These are phyloP conservation scores for Lampris megalopsis DNA, from an alignment of 2,113 vertebrate species.

Conservation along the genomic window DNA sequence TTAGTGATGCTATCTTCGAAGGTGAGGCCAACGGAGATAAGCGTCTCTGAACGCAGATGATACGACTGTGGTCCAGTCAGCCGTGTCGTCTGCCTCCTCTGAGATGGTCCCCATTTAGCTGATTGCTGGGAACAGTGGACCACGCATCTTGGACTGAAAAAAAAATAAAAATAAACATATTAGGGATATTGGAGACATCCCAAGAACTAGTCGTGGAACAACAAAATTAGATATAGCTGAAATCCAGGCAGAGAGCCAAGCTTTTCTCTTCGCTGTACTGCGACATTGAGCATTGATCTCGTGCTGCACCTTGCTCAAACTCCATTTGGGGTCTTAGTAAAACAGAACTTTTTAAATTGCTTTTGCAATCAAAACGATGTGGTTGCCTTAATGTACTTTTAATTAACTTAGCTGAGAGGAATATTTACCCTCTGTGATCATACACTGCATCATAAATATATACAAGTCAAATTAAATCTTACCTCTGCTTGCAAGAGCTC, in stretches of 20 bases:
- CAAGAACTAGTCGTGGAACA: conserved; percentile 58
- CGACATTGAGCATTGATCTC: conserved; percentile 49
- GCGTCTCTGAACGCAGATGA: conserved; percentile 42
- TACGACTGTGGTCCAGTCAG: conserved; percentile 59
- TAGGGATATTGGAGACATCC: conserved; percentile 59
- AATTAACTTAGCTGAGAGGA: conserved; percentile 18
- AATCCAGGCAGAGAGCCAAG: conserved; percentile 63
- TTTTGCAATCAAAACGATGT: conserved; percentile 12
- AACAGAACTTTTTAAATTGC: conserved; percentile 28
- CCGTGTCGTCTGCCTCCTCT: conserved; percentile 55
- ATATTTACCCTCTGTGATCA: background rate
- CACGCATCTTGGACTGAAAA: conserved; percentile 39
- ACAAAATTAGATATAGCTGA: conserved; percentile 64
- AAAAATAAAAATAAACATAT: conserved; percentile 54
- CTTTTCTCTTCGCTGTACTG: conserved; percentile 30
- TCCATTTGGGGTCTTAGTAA: conserved; percentile 32
- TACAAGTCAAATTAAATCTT: background rate
- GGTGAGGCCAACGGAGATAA: conserved; percentile 57
- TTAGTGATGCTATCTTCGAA: conserved; percentile 69
- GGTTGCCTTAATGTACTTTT: conserved; percentile 20
- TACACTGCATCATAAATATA: too few species aligned
- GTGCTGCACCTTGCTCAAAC: conserved; percentile 43
- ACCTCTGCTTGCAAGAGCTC: background rate
- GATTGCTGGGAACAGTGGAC: conserved; percentile 60
- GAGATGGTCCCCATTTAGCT: conserved; percentile 65